Evolutionary conservation across 1,140 invertebrate species (phyloP).

Genomic region (Drosophila sucinea): DNA sequence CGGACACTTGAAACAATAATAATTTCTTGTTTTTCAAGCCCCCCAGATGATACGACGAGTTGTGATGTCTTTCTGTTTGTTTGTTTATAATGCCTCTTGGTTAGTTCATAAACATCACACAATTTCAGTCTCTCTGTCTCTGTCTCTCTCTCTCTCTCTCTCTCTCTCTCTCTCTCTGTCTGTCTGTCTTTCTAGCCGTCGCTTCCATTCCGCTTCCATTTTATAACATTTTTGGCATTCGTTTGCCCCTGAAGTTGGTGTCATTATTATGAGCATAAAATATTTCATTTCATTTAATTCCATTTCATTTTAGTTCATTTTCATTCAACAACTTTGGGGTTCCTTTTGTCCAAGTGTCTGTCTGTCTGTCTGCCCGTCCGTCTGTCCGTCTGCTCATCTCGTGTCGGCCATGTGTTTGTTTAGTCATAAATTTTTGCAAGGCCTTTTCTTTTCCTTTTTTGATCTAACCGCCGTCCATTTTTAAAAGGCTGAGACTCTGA

Average conservation of each 20-base stretch:
- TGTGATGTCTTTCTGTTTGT: slow-evolving; percentile 9
- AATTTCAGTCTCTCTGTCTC: slow-evolving; percentile 49
- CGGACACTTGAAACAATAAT: slow-evolving; percentile 73
- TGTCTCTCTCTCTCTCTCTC: neutral
- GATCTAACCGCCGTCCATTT: slow-evolving; percentile 48
- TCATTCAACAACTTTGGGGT: slow-evolving; percentile 42
- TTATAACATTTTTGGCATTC: slow-evolving; percentile 71
- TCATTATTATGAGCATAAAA: slow-evolving; percentile 81
- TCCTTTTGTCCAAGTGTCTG: slow-evolving; percentile 13
- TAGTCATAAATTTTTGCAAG: slow-evolving; percentile 53
- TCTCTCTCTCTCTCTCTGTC: neutral
- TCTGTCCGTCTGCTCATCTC: slow-evolving; percentile 29
- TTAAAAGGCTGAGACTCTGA: slow-evolving; percentile 25
- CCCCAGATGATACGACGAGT: neutral
- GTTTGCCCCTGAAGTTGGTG: slow-evolving; percentile 63
- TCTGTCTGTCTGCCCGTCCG: slow-evolving; percentile 22
- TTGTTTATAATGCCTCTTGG: slow-evolving; percentile 57
- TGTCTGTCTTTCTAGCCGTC: slow-evolving; percentile 15
- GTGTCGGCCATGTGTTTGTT: slow-evolving; percentile 51
- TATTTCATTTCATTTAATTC: slow-evolving; percentile 77
- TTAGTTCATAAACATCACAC: slow-evolving; percentile 79
- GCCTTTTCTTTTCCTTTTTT: slow-evolving; percentile 44
- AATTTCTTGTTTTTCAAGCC: slow-evolving; percentile 13
- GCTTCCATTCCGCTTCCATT: slow-evolving; percentile 38
- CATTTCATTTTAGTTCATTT: slow-evolving; percentile 67